Evolutionary conservation across 1,140 invertebrate species (phyloP), one percentile per base, ranked within the genome.

Genomic region (Parapsyche elsis): DNA sequence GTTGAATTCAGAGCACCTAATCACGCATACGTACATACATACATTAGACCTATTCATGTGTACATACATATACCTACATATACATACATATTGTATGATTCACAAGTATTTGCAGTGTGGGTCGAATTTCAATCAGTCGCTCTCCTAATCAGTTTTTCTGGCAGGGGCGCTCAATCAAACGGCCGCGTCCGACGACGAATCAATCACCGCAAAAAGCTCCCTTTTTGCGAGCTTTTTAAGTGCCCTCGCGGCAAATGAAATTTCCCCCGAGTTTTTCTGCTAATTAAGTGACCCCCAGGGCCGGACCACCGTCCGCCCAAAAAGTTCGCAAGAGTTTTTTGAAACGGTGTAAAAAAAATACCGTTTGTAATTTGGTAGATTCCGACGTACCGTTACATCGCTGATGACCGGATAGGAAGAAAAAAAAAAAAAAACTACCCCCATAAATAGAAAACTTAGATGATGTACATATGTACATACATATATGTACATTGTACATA

Each of bases 91-190:
- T 4, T 38, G 30, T 38, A 38, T 38, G 30, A 38, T 38, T 38
- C 7, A 7, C 30, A 7, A 7, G 7, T 38, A 38, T 38, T 38
- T 53, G 16, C 49, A 12, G 49, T 2, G 12, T 53, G 49, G 38
- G 38, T 46, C 71, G 30, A 73, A 73, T 73, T 73, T 73, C 71
- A 73, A 73, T 73, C 71, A 73, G 64, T 73, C 71, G 38, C 71
- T 21, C 10, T 67, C 61, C 21, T 45, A 49, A 73, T 73, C 71
- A 53, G 44, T 75, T 57, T 75, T 75, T 53, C 46, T 26, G 49
- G 14, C 12, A 57, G 46, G 16, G 44, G n/a, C 19, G 49, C 24
- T 57, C 73, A 75, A 75, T 75, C 73, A 75, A 57, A 57, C 23
- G 71, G 21, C 71, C 38, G 19, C 26, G 26, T 21, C 16, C 16